Percentiles rank a stretch among this genome's conserved stretches.
These are phyloP conservation scores for Sturnira hondurensis DNA, from an alignment of 2,113 vertebrate species.

Conservation along the genomic window DNA sequence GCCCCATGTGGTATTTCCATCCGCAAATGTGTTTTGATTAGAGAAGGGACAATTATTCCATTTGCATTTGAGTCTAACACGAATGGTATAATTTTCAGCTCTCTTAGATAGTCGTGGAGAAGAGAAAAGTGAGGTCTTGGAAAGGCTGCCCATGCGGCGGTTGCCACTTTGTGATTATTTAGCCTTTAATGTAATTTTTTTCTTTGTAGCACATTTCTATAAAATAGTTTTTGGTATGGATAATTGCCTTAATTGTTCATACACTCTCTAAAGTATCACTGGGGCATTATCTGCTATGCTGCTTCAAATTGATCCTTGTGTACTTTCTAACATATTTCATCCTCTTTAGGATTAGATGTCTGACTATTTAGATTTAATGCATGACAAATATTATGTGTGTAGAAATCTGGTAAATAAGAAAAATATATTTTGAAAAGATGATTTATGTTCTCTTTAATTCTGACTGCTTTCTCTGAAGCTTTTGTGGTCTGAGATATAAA, in stretches of 20 bases:
- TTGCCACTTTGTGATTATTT: neutral
- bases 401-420: slow-evolving; percentile 34
- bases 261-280: slow-evolving; percentile 25
- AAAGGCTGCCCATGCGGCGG: neutral
- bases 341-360: slow-evolving; percentile 32
- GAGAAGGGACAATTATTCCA: slow-evolving; percentile 75
- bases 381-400: neutral
- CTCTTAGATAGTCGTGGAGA: slow-evolving; percentile 39
- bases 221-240: slow-evolving; percentile 53
- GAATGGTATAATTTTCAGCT: slow-evolving; percentile 73
- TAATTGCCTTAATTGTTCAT: slow-evolving; percentile 64
- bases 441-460: slow-evolving; percentile 42
- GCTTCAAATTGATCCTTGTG: slow-evolving; percentile 12
- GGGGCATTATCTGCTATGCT: slow-evolving; percentile 22
- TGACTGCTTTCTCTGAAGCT: neutral
- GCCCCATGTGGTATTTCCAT: slow-evolving; percentile 57
- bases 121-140: slow-evolving; percentile 32
- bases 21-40: slow-evolving; percentile 65
- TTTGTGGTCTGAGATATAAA: neutral
- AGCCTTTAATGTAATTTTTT: neutral
- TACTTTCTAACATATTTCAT: slow-evolving; percentile 20
- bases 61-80: slow-evolving; percentile 73
- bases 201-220: slow-evolving; percentile 40
- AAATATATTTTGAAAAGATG: slow-evolving; percentile 48
- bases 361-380: slow-evolving; percentile 42